Conservation (phyloP, 2,888 invertebrate genomes). For the Luperina nickerlii region DNA sequence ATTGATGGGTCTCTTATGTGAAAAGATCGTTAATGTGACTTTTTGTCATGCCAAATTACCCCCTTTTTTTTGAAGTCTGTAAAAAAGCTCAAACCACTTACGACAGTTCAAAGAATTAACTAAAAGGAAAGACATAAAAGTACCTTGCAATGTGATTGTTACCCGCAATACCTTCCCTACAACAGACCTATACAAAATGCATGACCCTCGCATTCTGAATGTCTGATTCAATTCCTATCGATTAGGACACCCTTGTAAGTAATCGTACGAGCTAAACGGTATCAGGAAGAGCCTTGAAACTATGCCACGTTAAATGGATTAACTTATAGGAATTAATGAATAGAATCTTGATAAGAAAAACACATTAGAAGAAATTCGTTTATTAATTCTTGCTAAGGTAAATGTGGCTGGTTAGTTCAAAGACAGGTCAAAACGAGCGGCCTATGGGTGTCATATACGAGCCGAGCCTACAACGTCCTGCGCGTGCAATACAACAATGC, state of each 20-base stretch:
- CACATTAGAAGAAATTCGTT: constrained; percentile 17
- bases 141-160: constrained; percentile 13
- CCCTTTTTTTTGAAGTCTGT: no score
- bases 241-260: constrained; percentile 54
- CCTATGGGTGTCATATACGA: no score
- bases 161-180: neutral
- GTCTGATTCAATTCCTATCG: constrained; percentile 70
- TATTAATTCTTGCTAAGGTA: neutral
- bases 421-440: neutral
- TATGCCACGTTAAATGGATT: constrained; percentile 40
- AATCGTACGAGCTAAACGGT: constrained; percentile 34
- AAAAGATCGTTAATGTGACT: no score
- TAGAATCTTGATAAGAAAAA: neutral
- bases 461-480: no score
- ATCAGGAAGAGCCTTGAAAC: constrained; percentile 38
- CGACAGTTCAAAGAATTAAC: neutral
- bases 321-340: constrained; percentile 20
- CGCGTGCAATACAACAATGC: no score
- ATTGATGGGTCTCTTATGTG: no score
- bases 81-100: neutral
- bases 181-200: constrained; percentile 70
- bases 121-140: no score
- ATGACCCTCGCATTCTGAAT: constrained; percentile 66
- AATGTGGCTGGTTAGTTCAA: neutral
- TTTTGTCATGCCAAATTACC: no score